Evolutionary conservation across 1,140 invertebrate genomes (phyloP).

Genomic region (Leptoteleia sp.): DNA sequence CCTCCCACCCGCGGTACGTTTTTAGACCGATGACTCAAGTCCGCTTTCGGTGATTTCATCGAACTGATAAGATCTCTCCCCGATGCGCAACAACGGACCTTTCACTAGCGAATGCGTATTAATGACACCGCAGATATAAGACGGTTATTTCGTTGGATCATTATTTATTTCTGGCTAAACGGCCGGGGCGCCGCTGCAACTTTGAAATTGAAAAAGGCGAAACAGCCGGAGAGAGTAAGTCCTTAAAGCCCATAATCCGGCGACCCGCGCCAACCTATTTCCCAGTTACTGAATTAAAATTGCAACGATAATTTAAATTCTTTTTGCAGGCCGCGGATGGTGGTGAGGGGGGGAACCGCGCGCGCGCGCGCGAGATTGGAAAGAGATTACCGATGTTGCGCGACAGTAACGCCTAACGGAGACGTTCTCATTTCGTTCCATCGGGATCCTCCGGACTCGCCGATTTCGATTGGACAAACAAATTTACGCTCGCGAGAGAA

Average conservation of each 20-base stretch:
- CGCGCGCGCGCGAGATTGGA: conserved; percentile 28
- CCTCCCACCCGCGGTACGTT: too few species aligned
- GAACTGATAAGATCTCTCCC: conserved; percentile 68
- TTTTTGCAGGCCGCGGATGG: conserved; percentile 34
- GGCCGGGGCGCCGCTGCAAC: conserved; percentile 16
- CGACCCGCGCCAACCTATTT: conserved; percentile 39
- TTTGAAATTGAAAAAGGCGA: conserved; percentile 63
- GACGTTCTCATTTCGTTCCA: conserved; percentile 35
- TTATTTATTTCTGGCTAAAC: conserved; percentile 69
- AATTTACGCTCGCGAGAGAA: conserved; percentile 18
- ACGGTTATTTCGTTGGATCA: conserved; percentile 64
- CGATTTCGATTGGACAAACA: conserved; percentile 29
- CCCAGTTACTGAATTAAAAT: conserved; percentile 56
- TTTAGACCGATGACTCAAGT: conserved; percentile 59
- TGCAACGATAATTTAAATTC: conserved; percentile 56
- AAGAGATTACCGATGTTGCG: conserved; percentile 41
- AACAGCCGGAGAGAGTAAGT: conserved; percentile 52
- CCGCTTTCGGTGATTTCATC: conserved; percentile 66
- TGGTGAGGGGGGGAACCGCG: too few species aligned
- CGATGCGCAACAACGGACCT: conserved; percentile 54
- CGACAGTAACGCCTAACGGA: conserved; percentile 6
- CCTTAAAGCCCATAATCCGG: conserved; percentile 63
- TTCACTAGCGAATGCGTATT: conserved; percentile 64
- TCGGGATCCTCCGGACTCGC: conserved; percentile 21
- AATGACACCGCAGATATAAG: conserved; percentile 64